phyloP scores from a whole-genome alignment of 2,797 vertebrate species.

The Serranus cabrilla region DNA sequence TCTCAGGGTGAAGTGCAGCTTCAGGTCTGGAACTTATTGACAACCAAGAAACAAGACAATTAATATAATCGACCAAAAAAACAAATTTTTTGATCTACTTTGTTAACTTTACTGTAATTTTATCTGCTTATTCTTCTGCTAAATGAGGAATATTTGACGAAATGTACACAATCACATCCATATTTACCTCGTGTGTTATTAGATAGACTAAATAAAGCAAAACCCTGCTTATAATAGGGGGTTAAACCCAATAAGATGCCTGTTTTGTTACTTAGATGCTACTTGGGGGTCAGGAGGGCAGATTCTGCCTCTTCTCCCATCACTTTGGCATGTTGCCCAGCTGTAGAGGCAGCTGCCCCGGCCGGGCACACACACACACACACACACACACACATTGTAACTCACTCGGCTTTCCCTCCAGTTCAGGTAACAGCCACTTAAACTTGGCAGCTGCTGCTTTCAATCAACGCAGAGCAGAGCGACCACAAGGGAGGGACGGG shows the following conservation, averaged over 20 bases:
- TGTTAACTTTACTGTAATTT: background rate
- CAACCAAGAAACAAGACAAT: background rate
- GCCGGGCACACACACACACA: constrained; percentile 32
- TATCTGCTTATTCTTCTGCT: background rate
- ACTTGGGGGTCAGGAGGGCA: constrained; percentile 45
- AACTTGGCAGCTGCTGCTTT: constrained; percentile 75
- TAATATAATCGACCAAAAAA: background rate
- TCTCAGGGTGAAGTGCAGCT: background rate
- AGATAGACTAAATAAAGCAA: background rate
- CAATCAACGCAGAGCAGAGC: constrained; percentile 60
- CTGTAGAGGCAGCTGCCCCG: constrained; percentile 50
- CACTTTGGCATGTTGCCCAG: constrained; percentile 49
- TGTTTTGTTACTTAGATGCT: constrained; percentile 35
- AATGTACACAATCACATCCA: background rate
- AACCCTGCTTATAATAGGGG: too few relatives aligned
- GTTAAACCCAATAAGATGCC: background rate
- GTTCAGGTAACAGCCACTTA: constrained; percentile 75
- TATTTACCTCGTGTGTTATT: background rate
- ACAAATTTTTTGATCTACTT: background rate
- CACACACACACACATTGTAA: constrained; percentile 7
- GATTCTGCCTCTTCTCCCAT: constrained; percentile 55
- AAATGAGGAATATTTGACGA: background rate
- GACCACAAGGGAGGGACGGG: background rate
- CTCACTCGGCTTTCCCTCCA: constrained; percentile 20
- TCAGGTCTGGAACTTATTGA: background rate